Evolutionary conservation across 2,888 invertebrate genomes (phyloP).

Genomic region (Thymelicus acteon): DNA sequence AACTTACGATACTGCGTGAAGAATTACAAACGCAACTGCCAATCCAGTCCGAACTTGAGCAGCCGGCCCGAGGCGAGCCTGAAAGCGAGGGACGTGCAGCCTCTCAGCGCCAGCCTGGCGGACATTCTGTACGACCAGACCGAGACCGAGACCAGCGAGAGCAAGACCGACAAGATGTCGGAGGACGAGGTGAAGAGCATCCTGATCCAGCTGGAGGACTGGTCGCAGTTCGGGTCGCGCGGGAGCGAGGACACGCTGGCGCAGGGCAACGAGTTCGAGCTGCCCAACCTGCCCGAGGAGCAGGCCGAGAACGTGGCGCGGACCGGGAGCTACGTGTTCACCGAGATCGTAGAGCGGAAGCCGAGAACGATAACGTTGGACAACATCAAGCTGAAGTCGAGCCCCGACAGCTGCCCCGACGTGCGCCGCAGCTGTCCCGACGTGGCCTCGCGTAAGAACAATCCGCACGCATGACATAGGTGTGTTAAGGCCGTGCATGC

Average conservation of each 20-base stretch:
- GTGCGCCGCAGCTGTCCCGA: constrained; percentile 50
- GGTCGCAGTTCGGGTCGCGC: constrained; percentile 79
- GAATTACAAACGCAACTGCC: constrained; percentile 74
- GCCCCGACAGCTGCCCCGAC: constrained; percentile 65
- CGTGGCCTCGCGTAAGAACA: constrained; percentile 65
- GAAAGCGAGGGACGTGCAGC: constrained; percentile 58
- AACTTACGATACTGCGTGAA: constrained; percentile 74
- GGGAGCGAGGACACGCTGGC: constrained; percentile 78
- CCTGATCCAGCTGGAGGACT: constrained; percentile 76
- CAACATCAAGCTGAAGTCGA: constrained; percentile 68
- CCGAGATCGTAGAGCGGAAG: constrained; percentile 80
- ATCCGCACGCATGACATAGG: constrained; percentile 77
- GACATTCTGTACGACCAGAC: constrained; percentile 73
- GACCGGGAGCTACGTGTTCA: constrained; percentile 68
- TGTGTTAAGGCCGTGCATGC: constrained; percentile 70
- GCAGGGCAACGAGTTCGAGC: constrained; percentile 76
- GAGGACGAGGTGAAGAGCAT: constrained; percentile 79
- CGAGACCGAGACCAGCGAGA: constrained; percentile 64
- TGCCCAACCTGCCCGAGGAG: constrained; percentile 77
- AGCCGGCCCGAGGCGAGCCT: constrained; percentile 55
- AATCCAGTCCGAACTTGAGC: constrained; percentile 78
- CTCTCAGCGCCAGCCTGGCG: constrained; percentile 71
- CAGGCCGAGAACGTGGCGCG: constrained; percentile 55
- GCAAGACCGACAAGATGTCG: constrained; percentile 64
- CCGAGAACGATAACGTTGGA: constrained; percentile 78